Base-by-base conservation (phyloP, 2,888 invertebrate genomes). In the Vesta saturnalis region DNA sequence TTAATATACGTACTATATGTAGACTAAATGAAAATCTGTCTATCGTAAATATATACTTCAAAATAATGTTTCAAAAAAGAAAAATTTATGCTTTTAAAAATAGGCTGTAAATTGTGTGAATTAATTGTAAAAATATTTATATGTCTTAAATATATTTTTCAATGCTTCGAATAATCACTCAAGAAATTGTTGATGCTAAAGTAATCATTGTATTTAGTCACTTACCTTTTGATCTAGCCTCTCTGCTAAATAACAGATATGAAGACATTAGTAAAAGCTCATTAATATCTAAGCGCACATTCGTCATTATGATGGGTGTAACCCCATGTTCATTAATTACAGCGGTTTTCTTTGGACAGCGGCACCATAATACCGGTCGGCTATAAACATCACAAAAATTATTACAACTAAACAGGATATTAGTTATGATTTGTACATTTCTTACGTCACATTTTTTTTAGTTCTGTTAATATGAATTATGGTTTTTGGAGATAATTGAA, bases 241-340 rank as follows among this genome's bases (percentile, higher is more conserved):
- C 64, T 62, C 60, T 57, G 60, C 55, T 60, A 66, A 72, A 73
- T 76, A 75, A 75, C 70, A 76, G 74, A 77, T 78, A 78, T 77
- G 72, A 77, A 78, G 77, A 79, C 77, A 79, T 79, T 78, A 78
- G 77, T 77, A 76, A 75, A 76, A 79, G 77, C 77, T 77, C 77
- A 78, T 79, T 79, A 78, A 74, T 72, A 72, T 70, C 71, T 73
- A 67, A 69, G 69, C 69, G 67, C 71, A 73, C 77, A 78, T 78
- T 78, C 77, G 71, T 79, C 78, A 78, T 78, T 72, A 72, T 74
- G 75, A 73, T 74, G 70, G 74, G 73, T 72, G 69, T 70, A 72
- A 71, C 65, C 72, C 57, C 60, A 70, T 70, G 69, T 74, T 72
- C 74, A 75, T 76, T 74, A 73, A 70, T 73, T 71, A 69, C 61